A percentile compares a stretch with the other conserved stretches of the same genome.
These are phyloP conservation scores for Bombus huntii DNA, from an alignment of 1,140 invertebrate genomes.

Conservation along the genomic window DNA sequence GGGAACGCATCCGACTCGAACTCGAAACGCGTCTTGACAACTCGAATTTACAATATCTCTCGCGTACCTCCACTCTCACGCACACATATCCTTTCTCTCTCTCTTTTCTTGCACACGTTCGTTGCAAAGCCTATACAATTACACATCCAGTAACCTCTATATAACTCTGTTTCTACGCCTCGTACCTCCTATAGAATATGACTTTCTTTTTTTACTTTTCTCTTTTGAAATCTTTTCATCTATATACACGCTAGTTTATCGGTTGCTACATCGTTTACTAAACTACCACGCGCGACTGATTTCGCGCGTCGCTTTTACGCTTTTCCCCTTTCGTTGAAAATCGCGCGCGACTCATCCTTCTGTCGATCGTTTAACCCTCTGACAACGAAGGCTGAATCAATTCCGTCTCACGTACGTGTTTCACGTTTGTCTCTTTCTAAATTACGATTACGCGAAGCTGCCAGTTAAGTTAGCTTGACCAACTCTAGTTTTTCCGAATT, in stretches of 20 bases:
- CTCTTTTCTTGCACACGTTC: slow-evolving; percentile 10
- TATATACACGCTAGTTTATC: slow-evolving; percentile 65
- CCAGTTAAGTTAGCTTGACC: too few relatives aligned
- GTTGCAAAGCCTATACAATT: slow-evolving; percentile 66
- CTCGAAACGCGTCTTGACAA: not conserved
- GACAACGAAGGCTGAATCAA: not conserved
- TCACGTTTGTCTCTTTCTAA: not conserved
- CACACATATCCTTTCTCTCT: not conserved
- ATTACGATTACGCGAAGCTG: not conserved
- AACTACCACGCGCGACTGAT: slow-evolving; percentile 49
- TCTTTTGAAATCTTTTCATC: slow-evolving; percentile 67
- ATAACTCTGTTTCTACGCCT: slow-evolving; percentile 53
- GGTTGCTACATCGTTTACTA: slow-evolving; percentile 55
- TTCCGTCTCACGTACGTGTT: not conserved
- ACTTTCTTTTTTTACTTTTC: slow-evolving; percentile 70
- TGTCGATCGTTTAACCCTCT: not conserved
- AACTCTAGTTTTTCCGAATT: not conserved
- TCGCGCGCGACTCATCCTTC: not conserved
- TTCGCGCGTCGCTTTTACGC: slow-evolving; percentile 36
- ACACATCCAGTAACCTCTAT: slow-evolving; percentile 35
- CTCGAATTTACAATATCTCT: slow-evolving; percentile 31
- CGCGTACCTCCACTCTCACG: not conserved
- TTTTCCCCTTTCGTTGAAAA: slow-evolving; percentile 14
- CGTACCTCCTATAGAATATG: slow-evolving; percentile 72
- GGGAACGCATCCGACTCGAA: slow-evolving; percentile 13